These are phyloP conservation scores for Eupithecia vulgata DNA, from an alignment of 2,888 invertebrate genomes.

Conservation along the genomic window DNA sequence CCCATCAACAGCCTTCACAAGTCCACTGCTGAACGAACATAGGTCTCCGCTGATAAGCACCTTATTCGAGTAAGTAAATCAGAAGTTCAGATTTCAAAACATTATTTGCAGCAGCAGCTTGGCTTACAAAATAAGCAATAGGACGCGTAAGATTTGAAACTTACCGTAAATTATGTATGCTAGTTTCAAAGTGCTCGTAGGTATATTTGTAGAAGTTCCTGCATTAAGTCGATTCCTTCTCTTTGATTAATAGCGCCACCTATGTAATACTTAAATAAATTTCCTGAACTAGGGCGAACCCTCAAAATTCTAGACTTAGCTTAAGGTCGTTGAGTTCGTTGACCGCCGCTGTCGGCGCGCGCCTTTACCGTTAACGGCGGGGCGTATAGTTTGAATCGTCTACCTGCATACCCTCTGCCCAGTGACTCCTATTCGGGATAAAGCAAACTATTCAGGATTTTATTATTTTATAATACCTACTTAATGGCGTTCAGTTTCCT, in stretches of 20 bases:
- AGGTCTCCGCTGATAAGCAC: not conserved
- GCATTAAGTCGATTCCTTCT: not conserved
- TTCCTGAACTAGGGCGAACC: slow-evolving; percentile 69
- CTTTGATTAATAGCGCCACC: not conserved
- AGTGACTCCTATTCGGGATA: slow-evolving; percentile 52
- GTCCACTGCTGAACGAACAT: not conserved
- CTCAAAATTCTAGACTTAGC: slow-evolving; percentile 74
- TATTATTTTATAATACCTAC: not conserved
- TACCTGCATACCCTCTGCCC: slow-evolving; percentile 53
- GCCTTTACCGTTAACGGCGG: slow-evolving; percentile 71
- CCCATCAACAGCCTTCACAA: not conserved
- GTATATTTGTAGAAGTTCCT: not conserved
- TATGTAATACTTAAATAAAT: not conserved
- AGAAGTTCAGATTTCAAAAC: no score
- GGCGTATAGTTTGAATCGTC: slow-evolving; percentile 52
- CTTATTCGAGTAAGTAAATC: not conserved
- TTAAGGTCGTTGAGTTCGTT: slow-evolving; percentile 74
- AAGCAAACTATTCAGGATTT: slow-evolving; percentile 23
- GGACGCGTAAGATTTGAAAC: no score
- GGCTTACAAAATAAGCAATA: no score
- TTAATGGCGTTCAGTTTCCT: not conserved
- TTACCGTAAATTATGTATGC: not conserved
- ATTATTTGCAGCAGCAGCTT: no score
- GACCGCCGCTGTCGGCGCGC: slow-evolving; percentile 67
- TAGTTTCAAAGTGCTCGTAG: not conserved